Conservation (phyloP, 2,888 invertebrate species). For the Thalpophila matura region DNA sequence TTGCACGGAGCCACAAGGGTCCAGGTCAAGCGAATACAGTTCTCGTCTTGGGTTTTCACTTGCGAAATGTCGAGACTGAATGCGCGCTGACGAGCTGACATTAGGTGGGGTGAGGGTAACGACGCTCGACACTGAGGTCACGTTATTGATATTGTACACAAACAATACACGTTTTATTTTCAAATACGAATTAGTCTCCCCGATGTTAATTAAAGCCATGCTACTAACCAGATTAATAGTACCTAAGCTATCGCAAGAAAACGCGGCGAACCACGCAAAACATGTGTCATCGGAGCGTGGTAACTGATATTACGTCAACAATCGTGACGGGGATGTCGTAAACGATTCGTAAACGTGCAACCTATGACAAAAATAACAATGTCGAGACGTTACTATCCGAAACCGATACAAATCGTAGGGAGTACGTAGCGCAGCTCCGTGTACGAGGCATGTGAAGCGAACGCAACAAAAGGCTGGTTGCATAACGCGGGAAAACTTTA, state of each 20-base stretch:
- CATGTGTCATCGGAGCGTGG: conserved; percentile 76
- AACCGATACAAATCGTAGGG: conserved; percentile 75
- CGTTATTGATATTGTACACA: conserved; percentile 54
- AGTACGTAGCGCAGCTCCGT: conserved; percentile 46
- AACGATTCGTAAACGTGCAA: conserved; percentile 72
- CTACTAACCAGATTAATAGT: conserved; percentile 31
- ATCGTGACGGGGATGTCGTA: conserved; percentile 79
- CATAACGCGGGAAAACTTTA: conserved; percentile 79
- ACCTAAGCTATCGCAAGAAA: conserved; percentile 51
- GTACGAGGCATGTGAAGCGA: conserved; percentile 71
- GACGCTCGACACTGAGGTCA: conserved; percentile 63
- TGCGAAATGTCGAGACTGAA: conserved; percentile 63
- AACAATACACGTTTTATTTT: conserved; percentile 14
- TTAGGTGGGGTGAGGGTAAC: conserved; percentile 58
- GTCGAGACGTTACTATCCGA: conserved; percentile 73
- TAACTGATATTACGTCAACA: conserved; percentile 79
- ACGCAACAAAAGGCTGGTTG: conserved; percentile 75
- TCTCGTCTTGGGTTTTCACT: conserved; percentile 54
- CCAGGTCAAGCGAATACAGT: conserved; percentile 58
- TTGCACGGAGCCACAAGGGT: conserved; percentile 40
- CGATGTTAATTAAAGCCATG: conserved; percentile 35
- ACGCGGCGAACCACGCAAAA: conserved; percentile 59
- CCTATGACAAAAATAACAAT: conserved; percentile 81
- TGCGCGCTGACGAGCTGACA: conserved; percentile 69
- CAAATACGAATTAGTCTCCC: conserved; percentile 21